Evolutionary conservation across 2,888 invertebrate species (phyloP).

Genomic region (Synanthedon myopaeformis): DNA sequence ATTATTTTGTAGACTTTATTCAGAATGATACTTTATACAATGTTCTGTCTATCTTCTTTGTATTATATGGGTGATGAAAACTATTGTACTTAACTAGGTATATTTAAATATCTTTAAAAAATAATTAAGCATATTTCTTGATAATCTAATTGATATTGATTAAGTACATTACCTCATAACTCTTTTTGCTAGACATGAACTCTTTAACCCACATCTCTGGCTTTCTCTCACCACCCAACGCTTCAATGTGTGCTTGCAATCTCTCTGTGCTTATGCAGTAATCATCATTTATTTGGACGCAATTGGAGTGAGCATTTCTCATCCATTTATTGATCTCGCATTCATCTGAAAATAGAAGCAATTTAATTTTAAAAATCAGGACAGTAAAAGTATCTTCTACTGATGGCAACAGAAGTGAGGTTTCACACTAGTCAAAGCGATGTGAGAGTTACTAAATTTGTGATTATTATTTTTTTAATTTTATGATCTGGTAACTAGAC

Average conservation of each 20-base stretch:
- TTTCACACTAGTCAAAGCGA: no score
- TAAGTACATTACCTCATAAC: constrained; percentile 74
- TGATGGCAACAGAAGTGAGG: no score
- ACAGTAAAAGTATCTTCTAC: no score
- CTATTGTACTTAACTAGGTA: no score
- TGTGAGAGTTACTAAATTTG: no score
- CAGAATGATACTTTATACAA: no score
- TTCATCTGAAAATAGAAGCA: constrained; percentile 16
- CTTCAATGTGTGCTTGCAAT: constrained; percentile 37
- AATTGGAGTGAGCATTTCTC: constrained; percentile 25
- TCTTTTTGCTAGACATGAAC: constrained; percentile 85
- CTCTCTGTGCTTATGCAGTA: constrained; percentile 52
- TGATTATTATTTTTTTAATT: no score
- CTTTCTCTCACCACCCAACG: constrained; percentile 34
- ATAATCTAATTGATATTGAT: neutral
- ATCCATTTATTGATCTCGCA: constrained; percentile 37
- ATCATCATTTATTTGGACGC: constrained; percentile 33
- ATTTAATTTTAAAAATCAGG: neutral
- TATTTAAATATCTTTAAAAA: no score
- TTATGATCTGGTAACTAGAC: no score
- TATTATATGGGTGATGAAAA: no score
- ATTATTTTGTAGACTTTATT: no score
- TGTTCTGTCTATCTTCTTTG: no score
- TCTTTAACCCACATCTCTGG: constrained; percentile 65
- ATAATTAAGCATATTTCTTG: neutral